A percentile compares a stretch with the other conserved stretches of the same genome.
These are phyloP conservation scores for Cactoblastis cactorum DNA, from an alignment of 2,888 invertebrate species.

Conservation along the genomic window DNA sequence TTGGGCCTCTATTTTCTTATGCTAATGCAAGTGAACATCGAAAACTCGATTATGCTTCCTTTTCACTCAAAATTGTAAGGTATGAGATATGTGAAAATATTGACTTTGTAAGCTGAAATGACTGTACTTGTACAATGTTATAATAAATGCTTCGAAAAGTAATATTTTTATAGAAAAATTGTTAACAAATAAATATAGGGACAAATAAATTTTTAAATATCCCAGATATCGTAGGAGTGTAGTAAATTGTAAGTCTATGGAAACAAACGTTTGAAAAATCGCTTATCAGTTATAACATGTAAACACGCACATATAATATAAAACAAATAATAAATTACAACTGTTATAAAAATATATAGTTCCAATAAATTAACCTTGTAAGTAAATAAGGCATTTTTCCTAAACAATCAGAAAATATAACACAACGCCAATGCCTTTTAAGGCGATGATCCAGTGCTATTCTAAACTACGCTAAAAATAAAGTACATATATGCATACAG, in stretches of 20 bases:
- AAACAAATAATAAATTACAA: background rate
- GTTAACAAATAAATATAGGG: too few species aligned
- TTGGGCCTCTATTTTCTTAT: conserved; percentile 7
- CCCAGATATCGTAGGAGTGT: too few species aligned
- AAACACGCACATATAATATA: background rate
- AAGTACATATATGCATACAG: background rate
- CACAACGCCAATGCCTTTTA: background rate
- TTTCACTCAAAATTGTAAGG: background rate
- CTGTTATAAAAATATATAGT: background rate
- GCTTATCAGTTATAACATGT: too few species aligned
- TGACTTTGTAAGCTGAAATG: too few species aligned
- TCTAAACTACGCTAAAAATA: background rate
- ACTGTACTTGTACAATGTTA: too few species aligned
- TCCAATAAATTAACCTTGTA: background rate
- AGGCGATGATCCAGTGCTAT: background rate
- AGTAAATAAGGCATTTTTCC: conserved; percentile 3
- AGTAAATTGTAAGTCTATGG: too few species aligned
- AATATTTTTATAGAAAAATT: too few species aligned
- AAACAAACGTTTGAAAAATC: too few species aligned
- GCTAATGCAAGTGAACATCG: background rate
- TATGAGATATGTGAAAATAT: too few species aligned
- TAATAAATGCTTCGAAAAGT: too few species aligned
- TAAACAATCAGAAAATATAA: conserved; percentile 4
- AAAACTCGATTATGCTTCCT: background rate
- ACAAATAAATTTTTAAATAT: too few species aligned